Evolutionary conservation across 2,113 vertebrate species (phyloP).

Genomic region (Calypte anna): DNA sequence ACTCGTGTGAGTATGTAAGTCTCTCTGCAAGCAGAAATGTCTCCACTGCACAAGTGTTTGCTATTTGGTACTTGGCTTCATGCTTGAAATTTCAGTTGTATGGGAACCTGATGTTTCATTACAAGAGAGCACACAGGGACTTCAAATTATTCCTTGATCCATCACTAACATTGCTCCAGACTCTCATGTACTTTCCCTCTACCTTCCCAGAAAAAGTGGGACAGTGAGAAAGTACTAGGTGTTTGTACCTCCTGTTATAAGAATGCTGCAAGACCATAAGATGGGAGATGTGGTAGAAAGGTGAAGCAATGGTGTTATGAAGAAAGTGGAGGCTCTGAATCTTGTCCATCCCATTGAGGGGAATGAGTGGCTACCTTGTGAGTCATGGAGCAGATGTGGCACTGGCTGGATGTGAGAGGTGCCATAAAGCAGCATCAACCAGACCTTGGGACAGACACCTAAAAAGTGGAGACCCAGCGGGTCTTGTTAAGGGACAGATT

Average conservation of each 20-base stretch:
- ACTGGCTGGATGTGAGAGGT: neutral
- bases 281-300: fast-evolving
- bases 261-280: neutral
- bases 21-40: neutral
- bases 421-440: neutral
- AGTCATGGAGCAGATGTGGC: fast-evolving
- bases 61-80: neutral
- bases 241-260: neutral
- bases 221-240: neutral
- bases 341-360: neutral
- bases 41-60: neutral
- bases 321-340: neutral
- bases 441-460: neutral
- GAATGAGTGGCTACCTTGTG: neutral
- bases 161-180: neutral
- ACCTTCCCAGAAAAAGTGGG: neutral
- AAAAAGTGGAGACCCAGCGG: neutral
- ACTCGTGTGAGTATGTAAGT: neutral
- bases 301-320: neutral
- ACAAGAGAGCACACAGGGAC: neutral
- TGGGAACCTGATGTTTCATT: neutral
- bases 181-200: neutral
- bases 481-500: neutral
- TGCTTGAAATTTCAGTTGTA: neutral
- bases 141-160: neutral